These are phyloP conservation scores for Pecten maximus DNA, from an alignment of 2,888 invertebrate species.

Conservation along the genomic window DNA sequence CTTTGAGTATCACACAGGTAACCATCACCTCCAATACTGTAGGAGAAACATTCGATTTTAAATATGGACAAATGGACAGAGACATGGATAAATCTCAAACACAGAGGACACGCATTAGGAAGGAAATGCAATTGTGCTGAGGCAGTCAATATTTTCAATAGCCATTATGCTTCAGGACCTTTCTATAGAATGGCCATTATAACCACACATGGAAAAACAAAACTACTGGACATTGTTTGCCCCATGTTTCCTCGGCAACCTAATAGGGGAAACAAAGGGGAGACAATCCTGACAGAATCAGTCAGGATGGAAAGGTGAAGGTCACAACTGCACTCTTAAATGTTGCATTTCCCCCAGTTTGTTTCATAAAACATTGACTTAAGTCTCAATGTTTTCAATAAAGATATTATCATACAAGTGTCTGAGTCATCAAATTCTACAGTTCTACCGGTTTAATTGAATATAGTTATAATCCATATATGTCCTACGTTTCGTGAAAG, in stretches of 20 bases:
- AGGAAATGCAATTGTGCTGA: background rate
- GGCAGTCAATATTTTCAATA: background rate
- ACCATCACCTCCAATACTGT: no score
- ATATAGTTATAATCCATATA: no score
- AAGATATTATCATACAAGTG: no score
- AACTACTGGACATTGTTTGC: background rate
- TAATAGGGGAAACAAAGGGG: background rate
- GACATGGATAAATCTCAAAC: background rate
- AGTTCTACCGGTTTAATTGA: no score
- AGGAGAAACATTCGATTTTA: background rate
- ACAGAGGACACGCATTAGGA: background rate
- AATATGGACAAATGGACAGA: background rate
- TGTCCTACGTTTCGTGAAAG: background rate
- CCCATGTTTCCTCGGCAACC: background rate
- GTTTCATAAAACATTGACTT: no score
- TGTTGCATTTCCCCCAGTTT: no score
- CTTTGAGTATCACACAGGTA: no score
- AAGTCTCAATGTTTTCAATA: no score
- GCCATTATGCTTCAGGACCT: background rate
- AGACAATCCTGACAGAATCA: background rate
- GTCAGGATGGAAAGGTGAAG: background rate
- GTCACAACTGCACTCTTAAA: background rate
- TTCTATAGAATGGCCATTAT: background rate
- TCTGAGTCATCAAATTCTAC: no score
- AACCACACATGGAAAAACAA: background rate